A percentile compares a stretch with the other conserved stretches of the same genome.
phyloP scores from a whole-genome alignment of 2,113 vertebrate species.

The Tetrao urogallus region DNA sequence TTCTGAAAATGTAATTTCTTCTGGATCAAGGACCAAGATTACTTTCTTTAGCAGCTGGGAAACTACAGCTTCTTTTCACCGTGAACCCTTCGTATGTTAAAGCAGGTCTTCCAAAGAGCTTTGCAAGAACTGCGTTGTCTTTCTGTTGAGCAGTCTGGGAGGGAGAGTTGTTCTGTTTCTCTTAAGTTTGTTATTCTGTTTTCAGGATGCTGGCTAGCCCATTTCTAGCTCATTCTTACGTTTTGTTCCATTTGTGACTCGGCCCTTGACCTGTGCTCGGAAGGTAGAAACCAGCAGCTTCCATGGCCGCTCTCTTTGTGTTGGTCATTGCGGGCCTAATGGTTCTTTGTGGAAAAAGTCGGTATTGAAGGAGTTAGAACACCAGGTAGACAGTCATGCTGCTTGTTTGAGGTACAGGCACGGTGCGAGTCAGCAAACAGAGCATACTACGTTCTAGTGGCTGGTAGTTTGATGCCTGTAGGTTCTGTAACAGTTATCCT shows the following conservation, averaged over 20 bases:
- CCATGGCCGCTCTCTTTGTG: background rate
- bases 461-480: background rate
- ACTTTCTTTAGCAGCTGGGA: background rate
- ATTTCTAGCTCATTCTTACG: conserved; percentile 18
- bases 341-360: background rate
- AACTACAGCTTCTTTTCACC: background rate
- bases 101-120: background rate
- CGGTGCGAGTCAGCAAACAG: accelerated
- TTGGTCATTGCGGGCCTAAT: background rate
- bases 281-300: background rate
- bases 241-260: conserved; percentile 39
- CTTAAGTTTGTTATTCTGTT: background rate
- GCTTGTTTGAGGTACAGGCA: background rate
- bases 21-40: background rate
- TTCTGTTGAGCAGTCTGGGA: background rate
- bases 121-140: background rate
- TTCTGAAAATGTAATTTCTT: background rate
- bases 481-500: background rate
- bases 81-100: background rate
- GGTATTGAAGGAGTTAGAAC: background rate
- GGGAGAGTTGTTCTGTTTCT: background rate
- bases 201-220: background rate
- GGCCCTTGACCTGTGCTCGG: background rate
- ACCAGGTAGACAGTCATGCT: background rate
- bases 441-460: background rate